phyloP scores from a whole-genome alignment of 2,888 invertebrate species.

The Phengaris arion region DNA sequence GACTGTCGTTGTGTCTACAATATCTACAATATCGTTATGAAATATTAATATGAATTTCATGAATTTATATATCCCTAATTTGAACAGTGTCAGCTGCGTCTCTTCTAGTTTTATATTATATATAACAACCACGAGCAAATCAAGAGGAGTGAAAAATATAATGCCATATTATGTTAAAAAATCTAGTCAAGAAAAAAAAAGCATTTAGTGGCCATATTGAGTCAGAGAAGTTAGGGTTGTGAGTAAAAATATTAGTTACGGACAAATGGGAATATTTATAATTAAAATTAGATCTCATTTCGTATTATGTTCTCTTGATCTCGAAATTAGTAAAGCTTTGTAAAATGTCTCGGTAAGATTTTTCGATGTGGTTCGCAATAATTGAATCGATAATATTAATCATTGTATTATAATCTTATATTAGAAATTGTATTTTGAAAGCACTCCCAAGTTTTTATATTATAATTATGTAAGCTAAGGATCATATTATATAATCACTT shows the following conservation, averaged over 20 bases:
- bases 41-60: not conserved
- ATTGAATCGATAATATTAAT: constrained; percentile 26
- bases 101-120: not conserved
- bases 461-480: constrained; percentile 46
- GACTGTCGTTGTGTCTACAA: constrained; percentile 3
- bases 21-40: constrained; percentile 1
- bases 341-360: constrained; percentile 27
- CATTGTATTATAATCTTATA: constrained; percentile 34
- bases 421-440: constrained; percentile 46
- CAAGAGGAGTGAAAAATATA: constrained; percentile 33
- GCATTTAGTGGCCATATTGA: constrained; percentile 58
- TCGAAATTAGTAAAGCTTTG: constrained; percentile 54
- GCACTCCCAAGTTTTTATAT: constrained; percentile 33
- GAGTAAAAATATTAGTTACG: constrained; percentile 71
- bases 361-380: constrained; percentile 29
- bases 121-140: constrained; percentile 8
- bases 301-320: constrained; percentile 63
- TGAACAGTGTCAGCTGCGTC: constrained; percentile 11
- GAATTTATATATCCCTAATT: not conserved
- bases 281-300: constrained; percentile 65
- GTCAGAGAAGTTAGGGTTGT: constrained; percentile 72
- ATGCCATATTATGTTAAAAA: constrained; percentile 62
- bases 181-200: constrained; percentile 48
- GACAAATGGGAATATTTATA: constrained; percentile 50
- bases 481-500: constrained; percentile 31